Evolutionary conservation across 2,113 vertebrate genomes (phyloP).

Genomic region (Rhinoptilus africanus): DNA sequence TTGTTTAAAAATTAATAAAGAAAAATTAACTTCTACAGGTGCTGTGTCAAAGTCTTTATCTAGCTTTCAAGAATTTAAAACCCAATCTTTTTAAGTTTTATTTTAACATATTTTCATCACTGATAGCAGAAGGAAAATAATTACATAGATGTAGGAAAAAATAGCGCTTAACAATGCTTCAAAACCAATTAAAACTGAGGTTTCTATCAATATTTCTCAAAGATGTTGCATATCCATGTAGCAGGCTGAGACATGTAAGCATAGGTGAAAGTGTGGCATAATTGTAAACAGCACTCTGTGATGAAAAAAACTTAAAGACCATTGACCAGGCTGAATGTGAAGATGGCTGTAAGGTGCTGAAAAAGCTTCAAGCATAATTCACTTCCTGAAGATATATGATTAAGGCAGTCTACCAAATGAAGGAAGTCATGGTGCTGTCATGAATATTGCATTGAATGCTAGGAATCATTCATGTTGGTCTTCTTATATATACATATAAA

Average conservation of each 20-base stretch:
- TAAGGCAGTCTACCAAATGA: background rate
- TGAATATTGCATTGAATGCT: rapidly evolving
- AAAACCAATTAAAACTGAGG: background rate
- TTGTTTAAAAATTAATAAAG: slow-evolving; percentile 29
- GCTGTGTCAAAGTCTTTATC: background rate
- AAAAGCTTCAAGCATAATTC: background rate
- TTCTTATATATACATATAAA: background rate
- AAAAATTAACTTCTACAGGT: slow-evolving; percentile 10
- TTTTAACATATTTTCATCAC: background rate
- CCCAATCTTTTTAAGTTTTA: background rate
- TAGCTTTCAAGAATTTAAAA: slow-evolving; percentile 1
- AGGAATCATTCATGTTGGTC: background rate
- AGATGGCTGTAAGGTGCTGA: background rate
- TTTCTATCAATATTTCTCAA: background rate
- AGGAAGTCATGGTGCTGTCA: background rate
- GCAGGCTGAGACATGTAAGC: background rate
- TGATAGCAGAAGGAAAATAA: background rate
- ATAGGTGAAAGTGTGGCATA: background rate
- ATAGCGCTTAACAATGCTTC: background rate
- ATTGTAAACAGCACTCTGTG: background rate
- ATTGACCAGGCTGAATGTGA: background rate
- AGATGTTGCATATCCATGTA: background rate
- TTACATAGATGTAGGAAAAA: background rate
- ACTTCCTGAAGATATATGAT: background rate
- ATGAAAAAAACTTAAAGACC: background rate